Conservation (phyloP, 2,888 invertebrate genomes). For the Bruchidius siliquastri region DNA sequence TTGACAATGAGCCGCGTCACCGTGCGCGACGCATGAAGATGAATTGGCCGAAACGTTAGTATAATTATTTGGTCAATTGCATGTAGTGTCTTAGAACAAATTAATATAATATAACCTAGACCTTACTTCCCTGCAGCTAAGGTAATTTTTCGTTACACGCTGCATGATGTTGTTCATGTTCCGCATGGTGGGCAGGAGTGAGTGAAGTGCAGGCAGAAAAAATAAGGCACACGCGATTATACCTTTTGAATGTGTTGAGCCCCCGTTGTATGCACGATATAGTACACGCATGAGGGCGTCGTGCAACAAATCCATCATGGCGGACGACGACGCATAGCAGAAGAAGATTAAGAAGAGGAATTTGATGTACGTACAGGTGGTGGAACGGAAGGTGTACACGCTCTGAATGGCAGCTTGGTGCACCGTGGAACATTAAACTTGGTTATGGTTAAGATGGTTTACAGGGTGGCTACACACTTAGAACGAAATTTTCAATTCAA, state of each 20-base stretch:
- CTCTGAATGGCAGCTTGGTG: background rate
- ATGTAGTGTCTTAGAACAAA: no score
- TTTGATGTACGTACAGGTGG: background rate
- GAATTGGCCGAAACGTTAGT: no score
- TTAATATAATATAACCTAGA: no score
- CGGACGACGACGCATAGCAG: background rate
- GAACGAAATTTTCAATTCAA: no score
- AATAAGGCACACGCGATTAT: background rate
- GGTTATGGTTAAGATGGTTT: background rate
- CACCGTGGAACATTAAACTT: background rate
- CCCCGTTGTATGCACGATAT: background rate
- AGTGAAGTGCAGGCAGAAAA: background rate
- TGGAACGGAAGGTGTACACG: background rate
- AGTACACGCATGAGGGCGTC: background rate
- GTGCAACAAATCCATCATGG: background rate
- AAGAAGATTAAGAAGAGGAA: background rate
- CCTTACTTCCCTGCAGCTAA: background rate
- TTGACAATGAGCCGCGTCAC: no score
- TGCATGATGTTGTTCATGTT: background rate
- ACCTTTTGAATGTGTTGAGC: background rate
- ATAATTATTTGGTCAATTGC: no score
- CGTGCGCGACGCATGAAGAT: no score
- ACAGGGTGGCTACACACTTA: background rate
- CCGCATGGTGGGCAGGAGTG: background rate
- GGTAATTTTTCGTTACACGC: no score